These are phyloP conservation scores for Panulirus ornatus DNA, from an alignment of 1,140 invertebrate genomes.

Conservation along the genomic window DNA sequence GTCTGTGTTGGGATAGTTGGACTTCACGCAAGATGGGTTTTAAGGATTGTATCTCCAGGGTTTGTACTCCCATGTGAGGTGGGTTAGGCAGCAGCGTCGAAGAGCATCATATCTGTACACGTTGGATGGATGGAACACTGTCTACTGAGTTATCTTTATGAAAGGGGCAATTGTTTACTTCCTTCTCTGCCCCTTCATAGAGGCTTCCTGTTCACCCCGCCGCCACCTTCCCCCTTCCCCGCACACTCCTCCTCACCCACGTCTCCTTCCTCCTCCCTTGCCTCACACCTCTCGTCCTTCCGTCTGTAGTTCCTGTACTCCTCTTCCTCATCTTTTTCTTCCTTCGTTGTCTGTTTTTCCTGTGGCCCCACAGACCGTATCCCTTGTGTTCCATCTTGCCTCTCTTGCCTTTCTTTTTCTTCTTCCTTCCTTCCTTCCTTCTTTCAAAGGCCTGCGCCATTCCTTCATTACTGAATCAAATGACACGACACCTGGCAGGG, in stretches of 20 bases:
- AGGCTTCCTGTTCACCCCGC: neutral
- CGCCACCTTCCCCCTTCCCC: neutral
- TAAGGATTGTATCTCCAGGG: neutral
- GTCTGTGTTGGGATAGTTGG: neutral
- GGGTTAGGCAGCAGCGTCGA: no score
- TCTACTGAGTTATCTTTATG: conserved; percentile 19
- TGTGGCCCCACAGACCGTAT: neutral
- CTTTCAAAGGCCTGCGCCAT: no score
- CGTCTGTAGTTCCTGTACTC: neutral
- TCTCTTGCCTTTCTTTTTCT: neutral
- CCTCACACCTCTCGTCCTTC: neutral
- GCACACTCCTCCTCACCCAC: neutral
- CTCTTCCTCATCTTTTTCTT: neutral
- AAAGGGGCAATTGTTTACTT: conserved; percentile 21
- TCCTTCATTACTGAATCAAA: no score
- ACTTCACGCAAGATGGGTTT: neutral
- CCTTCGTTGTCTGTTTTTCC: neutral
- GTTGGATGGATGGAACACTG: neutral
- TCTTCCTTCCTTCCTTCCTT: neutral
- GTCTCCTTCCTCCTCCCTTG: neutral
- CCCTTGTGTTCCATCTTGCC: neutral
- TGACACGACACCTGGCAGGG: no score
- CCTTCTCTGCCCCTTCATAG: neutral
- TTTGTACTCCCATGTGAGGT: no score
- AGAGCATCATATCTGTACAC: no score